phyloP scores from a whole-genome alignment of 2,113 vertebrate genomes.

The Uropsilus gracilis region DNA sequence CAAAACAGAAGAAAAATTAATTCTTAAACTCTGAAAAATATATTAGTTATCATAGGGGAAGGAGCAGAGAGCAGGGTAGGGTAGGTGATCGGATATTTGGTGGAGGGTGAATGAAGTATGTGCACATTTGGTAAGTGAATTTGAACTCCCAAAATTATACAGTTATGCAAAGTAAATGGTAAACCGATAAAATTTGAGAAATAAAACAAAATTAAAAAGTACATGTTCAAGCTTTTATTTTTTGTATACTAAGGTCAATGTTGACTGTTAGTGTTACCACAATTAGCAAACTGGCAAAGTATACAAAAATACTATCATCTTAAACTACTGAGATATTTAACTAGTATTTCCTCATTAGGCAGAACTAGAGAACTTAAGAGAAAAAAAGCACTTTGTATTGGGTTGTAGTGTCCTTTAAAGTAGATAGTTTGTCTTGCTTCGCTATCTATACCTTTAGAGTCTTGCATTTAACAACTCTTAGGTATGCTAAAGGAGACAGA shows the following conservation, averaged over 20 bases:
- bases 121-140: too few species aligned
- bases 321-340: not conserved
- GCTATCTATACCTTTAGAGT: not conserved
- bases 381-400: not conserved
- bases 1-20: too few species aligned
- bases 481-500: not conserved
- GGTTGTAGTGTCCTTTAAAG: not conserved
- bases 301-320: not conserved
- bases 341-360: not conserved
- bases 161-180: too few species aligned
- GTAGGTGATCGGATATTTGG: too few species aligned
- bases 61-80: too few species aligned
- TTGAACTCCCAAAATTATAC: too few species aligned
- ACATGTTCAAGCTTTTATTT: not conserved
- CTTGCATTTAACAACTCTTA: not conserved
- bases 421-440: not conserved
- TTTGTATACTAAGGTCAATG: not conserved
- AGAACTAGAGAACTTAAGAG: not conserved
- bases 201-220: constrained; percentile 12
- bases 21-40: too few species aligned
- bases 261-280: not conserved
- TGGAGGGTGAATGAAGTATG: too few species aligned
- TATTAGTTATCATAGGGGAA: too few species aligned
- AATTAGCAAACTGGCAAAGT: not conserved
- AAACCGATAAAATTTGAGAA: too few species aligned